Conservation (phyloP, 2,797 vertebrate species). For the Hippocampus kuda region DNA sequence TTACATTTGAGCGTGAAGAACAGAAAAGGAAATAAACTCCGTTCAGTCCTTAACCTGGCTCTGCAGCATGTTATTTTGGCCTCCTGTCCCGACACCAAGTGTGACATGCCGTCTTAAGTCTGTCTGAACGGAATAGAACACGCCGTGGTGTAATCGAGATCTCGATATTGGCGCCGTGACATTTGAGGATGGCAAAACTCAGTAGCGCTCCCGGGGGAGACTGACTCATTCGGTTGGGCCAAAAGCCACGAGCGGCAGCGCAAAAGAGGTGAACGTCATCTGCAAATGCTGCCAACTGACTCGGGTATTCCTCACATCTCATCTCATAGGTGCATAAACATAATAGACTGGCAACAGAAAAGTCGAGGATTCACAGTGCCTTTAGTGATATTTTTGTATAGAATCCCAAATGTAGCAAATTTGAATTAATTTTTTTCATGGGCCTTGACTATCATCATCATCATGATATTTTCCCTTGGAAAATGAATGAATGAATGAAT, state of each 20-base stretch:
- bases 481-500: too few species aligned
- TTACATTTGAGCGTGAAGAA: slow-evolving; percentile 47
- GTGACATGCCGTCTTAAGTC: not conserved
- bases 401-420: too few species aligned
- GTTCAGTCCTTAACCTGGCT: not conserved
- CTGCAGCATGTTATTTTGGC: not conserved
- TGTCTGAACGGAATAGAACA: not conserved
- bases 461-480: too few species aligned
- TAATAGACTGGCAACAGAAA: too few species aligned
- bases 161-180: not conserved
- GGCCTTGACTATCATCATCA: too few species aligned
- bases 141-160: not conserved
- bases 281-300: not conserved
- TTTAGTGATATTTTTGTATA: too few species aligned
- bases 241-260: not conserved
- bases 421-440: too few species aligned
- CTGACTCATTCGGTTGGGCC: not conserved
- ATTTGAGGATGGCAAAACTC: slow-evolving; percentile 2
- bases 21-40: not conserved
- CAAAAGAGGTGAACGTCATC: not conserved
- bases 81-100: not conserved
- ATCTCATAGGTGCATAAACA: not conserved
- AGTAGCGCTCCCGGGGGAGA: not conserved
- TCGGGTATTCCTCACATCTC: not conserved
- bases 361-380: too few species aligned